phyloP scores from a whole-genome alignment of 2,797 vertebrate species.

The Parambassis ranga region DNA sequence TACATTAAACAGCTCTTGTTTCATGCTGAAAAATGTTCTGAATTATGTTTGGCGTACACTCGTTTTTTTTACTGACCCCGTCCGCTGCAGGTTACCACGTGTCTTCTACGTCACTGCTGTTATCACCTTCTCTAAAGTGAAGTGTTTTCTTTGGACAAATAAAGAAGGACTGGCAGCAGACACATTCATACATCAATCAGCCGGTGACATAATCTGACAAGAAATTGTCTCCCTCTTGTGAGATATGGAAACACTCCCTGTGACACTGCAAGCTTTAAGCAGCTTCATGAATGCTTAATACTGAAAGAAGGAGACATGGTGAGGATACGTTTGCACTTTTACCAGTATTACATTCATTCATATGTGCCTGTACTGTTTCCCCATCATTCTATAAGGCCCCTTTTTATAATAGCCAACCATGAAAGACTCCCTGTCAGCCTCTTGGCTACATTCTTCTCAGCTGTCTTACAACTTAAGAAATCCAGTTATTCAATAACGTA shows the following conservation, averaged over 20 bases:
- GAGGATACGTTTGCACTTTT: not conserved
- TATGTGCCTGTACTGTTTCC: not conserved
- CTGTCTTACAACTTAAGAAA: constrained; percentile 48
- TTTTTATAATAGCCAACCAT: constrained; percentile 23
- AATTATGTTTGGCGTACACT: no score
- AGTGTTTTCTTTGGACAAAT: no score
- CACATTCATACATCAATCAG: constrained; percentile 2
- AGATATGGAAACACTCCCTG: not conserved
- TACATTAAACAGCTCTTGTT: no score
- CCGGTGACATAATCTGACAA: not conserved
- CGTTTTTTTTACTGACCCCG: no score
- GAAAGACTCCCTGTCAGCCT: constrained; percentile 27
- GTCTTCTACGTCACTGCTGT: no score
- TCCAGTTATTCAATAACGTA: constrained; percentile 57
- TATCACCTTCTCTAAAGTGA: no score
- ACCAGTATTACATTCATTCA: not conserved
- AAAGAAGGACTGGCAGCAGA: not conserved
- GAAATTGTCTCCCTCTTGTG: not conserved
- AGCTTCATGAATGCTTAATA: not conserved
- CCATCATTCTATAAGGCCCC: no score
- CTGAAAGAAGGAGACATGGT: not conserved
- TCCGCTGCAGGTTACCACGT: no score
- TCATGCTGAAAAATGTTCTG: no score
- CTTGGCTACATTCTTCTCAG: constrained; percentile 42
- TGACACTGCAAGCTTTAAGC: not conserved